A percentile compares a stretch with the other conserved stretches of the same genome.
Conservation (phyloP, 2,113 vertebrate genomes). For the Picathartes gymnocephalus region DNA sequence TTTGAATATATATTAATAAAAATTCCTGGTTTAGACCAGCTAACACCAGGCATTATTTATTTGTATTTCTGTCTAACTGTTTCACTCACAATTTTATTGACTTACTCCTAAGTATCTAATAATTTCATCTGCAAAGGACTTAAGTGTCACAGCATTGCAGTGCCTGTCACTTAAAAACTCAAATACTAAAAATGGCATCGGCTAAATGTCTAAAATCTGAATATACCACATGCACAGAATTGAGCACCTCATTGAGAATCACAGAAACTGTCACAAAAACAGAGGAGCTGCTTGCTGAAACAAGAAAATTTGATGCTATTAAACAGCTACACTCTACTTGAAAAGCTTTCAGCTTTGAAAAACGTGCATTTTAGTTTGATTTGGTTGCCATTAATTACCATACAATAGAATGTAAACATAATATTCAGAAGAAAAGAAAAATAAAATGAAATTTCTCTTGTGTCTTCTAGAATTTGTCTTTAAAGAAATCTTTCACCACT, state of each 20-base stretch:
- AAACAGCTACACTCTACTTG: background rate
- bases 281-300: background rate
- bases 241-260: background rate
- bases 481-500: background rate
- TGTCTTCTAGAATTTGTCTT: background rate
- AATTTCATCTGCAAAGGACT: background rate
- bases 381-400: background rate
- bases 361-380: background rate
- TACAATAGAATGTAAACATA: background rate
- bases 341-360: background rate
- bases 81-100: background rate
- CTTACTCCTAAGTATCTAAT: background rate
- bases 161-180: background rate
- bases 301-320: background rate
- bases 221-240: background rate
- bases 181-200: background rate
- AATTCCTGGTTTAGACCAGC: background rate
- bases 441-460: fast-evolving
- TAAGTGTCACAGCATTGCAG: background rate
- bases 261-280: background rate
- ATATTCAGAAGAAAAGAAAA: background rate
- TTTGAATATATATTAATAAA: background rate
- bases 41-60: background rate
- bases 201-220: background rate
- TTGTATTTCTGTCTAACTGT: background rate